Percentiles rank a stretch among this genome's conserved stretches.
Evolutionary conservation across 2,797 vertebrate species (phyloP).

Genomic region (Tinamus major): DNA sequence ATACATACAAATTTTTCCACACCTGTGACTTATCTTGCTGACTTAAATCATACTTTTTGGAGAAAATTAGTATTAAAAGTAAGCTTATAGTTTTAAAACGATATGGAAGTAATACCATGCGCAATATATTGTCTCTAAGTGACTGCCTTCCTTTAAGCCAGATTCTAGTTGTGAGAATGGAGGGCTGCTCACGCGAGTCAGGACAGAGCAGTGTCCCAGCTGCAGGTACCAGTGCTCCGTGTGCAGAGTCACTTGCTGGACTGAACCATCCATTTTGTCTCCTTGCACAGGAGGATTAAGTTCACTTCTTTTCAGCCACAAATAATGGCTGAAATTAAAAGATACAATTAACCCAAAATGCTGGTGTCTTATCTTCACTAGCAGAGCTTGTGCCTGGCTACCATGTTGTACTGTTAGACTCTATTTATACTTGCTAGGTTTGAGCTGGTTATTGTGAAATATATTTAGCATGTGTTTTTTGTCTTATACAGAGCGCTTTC

Average conservation of each 20-base stretch:
- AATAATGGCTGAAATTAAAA: not conserved
- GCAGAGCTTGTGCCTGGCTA: not conserved
- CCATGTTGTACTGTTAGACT: not conserved
- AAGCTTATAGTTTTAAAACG: slow-evolving; percentile 21
- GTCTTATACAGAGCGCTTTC: not conserved
- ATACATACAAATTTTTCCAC: not conserved
- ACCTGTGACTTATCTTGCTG: not conserved
- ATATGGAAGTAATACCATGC: not conserved
- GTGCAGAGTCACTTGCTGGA: not conserved
- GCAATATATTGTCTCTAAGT: slow-evolving; percentile 5
- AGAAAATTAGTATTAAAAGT: slow-evolving; percentile 3
- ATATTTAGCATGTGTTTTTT: not conserved
- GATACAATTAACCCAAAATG: not conserved
- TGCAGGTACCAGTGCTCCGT: not conserved
- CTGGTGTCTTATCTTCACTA: not conserved
- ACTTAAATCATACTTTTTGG: fast-evolving
- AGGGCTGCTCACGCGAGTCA: not conserved
- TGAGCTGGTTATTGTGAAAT: not conserved
- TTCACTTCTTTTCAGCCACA: not conserved
- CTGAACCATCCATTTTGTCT: not conserved
- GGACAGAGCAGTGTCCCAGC: not conserved
- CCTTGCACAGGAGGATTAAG: not conserved
- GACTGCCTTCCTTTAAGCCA: not conserved
- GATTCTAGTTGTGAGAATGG: not conserved
- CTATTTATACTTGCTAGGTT: not conserved